Evolutionary conservation across 1,140 invertebrate species (phyloP).

Genomic region (Periplaneta americana): DNA sequence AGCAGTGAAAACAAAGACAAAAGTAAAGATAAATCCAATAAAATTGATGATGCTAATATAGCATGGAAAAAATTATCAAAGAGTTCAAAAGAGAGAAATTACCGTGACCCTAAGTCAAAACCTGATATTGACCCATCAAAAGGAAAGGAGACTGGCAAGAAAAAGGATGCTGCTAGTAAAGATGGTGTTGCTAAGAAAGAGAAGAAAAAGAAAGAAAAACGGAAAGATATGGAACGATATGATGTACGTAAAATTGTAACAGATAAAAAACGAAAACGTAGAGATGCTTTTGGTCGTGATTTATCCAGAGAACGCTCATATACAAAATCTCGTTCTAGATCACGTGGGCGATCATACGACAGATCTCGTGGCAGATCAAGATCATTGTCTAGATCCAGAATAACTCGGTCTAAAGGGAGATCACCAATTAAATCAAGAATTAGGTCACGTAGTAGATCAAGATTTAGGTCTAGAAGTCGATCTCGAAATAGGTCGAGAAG

Average conservation of each 20-base stretch:
- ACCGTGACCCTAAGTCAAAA: slow-evolving; percentile 58
- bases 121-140: slow-evolving; percentile 20
- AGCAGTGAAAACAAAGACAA: slow-evolving; percentile 38
- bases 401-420: neutral
- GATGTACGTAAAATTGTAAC: slow-evolving; percentile 72
- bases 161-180: slow-evolving; percentile 35
- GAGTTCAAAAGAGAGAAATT: slow-evolving; percentile 73
- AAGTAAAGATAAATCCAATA: slow-evolving; percentile 26
- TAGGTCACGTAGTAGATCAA: slow-evolving; percentile 28
- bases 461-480: slow-evolving; percentile 36
- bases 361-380: slow-evolving; percentile 8
- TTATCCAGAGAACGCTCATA: slow-evolving; percentile 35
- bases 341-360: slow-evolving; percentile 18
- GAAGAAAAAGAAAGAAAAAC: slow-evolving; percentile 33
- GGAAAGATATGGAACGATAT: slow-evolving; percentile 67
- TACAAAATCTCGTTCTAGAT: slow-evolving; percentile 27
- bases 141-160: slow-evolving; percentile 32
- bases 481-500: slow-evolving; percentile 21
- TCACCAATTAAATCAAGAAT: slow-evolving; percentile 8
- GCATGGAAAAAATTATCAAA: slow-evolving; percentile 79
- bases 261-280: slow-evolving; percentile 58
- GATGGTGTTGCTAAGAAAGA: slow-evolving; percentile 32
- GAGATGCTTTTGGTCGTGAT: slow-evolving; percentile 77
- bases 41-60: slow-evolving; percentile 34
- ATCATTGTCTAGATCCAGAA: slow-evolving; percentile 3